Percentiles rank a stretch among this genome's conserved stretches.
Evolutionary conservation across 2,113 vertebrate genomes (phyloP).

Genomic region (Leucopternis melanops): DNA sequence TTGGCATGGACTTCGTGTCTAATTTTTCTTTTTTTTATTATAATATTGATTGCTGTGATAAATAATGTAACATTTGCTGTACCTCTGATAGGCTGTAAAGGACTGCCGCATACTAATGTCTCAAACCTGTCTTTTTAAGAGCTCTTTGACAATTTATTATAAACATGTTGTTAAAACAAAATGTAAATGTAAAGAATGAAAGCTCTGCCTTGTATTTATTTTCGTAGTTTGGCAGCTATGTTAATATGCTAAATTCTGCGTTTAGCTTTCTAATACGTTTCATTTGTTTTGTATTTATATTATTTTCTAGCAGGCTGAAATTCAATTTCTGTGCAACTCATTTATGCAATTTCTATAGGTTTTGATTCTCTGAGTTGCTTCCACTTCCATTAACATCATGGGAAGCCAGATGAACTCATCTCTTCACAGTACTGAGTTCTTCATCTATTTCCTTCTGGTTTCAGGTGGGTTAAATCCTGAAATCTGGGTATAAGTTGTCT

Average conservation of each 20-base stretch:
- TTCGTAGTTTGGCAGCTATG: background rate
- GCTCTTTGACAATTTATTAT: background rate
- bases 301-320: background rate
- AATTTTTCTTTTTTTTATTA: background rate
- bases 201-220: background rate
- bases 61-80: constrained; percentile 28
- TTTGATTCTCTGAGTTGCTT: background rate
- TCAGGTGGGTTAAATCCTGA: background rate
- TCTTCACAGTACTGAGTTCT: background rate
- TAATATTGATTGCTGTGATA: background rate
- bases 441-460: background rate
- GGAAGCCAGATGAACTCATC: background rate
- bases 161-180: background rate
- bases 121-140: background rate
- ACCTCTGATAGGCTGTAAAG: background rate
- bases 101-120: background rate
- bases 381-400: background rate
- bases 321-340: background rate
- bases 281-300: background rate
- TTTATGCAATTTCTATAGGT: background rate
- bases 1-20: background rate
- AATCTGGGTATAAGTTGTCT: background rate
- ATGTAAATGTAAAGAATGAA: background rate
- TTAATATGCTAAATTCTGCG: background rate
- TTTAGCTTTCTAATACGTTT: background rate